A percentile compares a stretch with the other conserved stretches of the same genome.
Conservation (phyloP, 2,888 invertebrate species). For the Tricholauxania praeusta region DNA sequence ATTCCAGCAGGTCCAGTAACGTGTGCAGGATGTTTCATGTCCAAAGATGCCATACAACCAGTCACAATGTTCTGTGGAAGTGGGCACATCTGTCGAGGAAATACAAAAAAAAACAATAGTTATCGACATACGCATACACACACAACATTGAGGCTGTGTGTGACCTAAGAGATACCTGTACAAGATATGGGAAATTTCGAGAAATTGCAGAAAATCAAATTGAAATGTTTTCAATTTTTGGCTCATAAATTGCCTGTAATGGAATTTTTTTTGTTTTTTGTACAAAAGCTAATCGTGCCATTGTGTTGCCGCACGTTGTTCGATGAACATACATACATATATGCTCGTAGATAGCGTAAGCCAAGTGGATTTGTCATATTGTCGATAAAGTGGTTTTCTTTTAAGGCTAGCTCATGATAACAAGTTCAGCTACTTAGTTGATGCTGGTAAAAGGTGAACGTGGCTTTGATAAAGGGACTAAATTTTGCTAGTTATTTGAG, state of each 20-base stretch:
- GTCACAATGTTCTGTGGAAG: conserved; percentile 88
- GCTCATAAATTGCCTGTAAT: conserved; percentile 39
- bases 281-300: background rate
- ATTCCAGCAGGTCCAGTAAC: conserved; percentile 97
- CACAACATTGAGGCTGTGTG: background rate
- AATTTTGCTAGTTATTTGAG: no score
- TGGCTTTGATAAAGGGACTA: no score
- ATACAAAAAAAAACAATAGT: conserved; percentile 24
- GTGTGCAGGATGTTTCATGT: conserved; percentile 92
- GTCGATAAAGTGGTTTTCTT: no score
- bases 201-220: conserved; percentile 35
- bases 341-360: no score
- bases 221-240: conserved; percentile 35
- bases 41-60: conserved; percentile 95
- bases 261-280: conserved; percentile 17
- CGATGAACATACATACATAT: no score
- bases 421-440: no score
- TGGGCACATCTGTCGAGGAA: conserved; percentile 77
- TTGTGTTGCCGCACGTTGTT: no score
- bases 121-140: conserved; percentile 29
- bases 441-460: no score
- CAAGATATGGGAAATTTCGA: conserved; percentile 22
- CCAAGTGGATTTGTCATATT: no score
- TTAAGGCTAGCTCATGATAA: no score
- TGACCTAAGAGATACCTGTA: background rate